Evolutionary conservation across 2,888 invertebrate species (phyloP), one percentile per base, ranked within the genome.

Genomic region (Ecdyonurus torrentis): DNA sequence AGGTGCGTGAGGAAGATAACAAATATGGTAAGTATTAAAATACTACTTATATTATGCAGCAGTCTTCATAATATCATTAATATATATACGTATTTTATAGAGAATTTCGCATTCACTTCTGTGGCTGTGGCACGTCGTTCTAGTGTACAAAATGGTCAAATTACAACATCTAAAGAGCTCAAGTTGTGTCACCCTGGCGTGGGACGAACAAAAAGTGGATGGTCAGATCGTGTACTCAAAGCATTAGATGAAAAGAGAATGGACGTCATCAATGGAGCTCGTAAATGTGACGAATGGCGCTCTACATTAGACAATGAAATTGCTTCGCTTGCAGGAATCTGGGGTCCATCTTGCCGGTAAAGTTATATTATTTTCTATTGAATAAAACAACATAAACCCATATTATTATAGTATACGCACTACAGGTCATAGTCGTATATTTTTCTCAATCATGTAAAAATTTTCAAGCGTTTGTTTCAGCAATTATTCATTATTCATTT

Each of bases 111-210:
- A 15, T 84, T 81, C 69, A 80, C 83, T 72, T 77, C 82, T 0
- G 85, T 83, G 2, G 82, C 81, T 0, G 73, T 86, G 1, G 81
- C 84, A 0, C n/a, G 22, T 7, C 77, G 77, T 0, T 73, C 70
- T 18, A 72, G 70, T 24, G 20, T 60, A 15, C n/a, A n/a, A n/a
- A n/a, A n/a, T n/a, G n/a, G n/a, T n/a, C n/a, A n/a, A n/a, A n/a
- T n/a, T n/a, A n/a, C n/a, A n/a, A 19, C 24, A 7, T 7, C 15
- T 7, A 55, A 55, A 7, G 55, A 55, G 7, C 55, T 55, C 7
- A 55, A n/a, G 55, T 78, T 82, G 70, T 86, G 86, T 67, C 86
- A 86, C 72, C 85, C 85, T 0, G 86, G 86, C 0, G 77, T 84
- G 58, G 78, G 77, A 52, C 75, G 77, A 62, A 69, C 75, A 0